A percentile compares a stretch with the other conserved stretches of the same genome.
Conservation (phyloP, 2,888 invertebrate species). For the Lordiphosa andalusiaca region DNA sequence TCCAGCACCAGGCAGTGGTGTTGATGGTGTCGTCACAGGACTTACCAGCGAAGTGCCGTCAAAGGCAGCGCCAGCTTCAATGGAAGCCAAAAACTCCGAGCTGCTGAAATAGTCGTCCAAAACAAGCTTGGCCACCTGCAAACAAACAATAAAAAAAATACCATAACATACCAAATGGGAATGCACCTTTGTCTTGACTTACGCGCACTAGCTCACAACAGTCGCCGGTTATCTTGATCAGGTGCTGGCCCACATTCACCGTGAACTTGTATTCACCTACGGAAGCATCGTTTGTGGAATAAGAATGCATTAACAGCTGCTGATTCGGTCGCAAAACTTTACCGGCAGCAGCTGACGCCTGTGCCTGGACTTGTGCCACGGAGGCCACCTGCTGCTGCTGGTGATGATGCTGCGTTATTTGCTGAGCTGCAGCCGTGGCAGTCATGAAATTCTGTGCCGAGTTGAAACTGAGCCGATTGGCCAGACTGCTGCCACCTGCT, state of each 20-base stretch:
- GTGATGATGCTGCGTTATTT: slow-evolving; percentile 58
- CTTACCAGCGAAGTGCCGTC: slow-evolving; percentile 77
- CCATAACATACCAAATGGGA: background rate
- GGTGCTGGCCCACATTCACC: slow-evolving; percentile 90
- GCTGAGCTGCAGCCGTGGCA: slow-evolving; percentile 73
- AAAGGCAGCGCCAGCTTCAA: slow-evolving; percentile 79
- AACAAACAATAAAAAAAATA: background rate
- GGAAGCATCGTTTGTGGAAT: slow-evolving; percentile 91
- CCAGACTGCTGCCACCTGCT: slow-evolving; percentile 61
- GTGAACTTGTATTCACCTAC: slow-evolving; percentile 94
- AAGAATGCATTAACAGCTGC: slow-evolving; percentile 86
- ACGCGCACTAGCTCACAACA: slow-evolving; percentile 93
- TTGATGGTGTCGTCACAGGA: slow-evolving; percentile 77
- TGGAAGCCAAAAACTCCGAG: slow-evolving; percentile 80
- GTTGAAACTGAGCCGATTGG: slow-evolving; percentile 78
- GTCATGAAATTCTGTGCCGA: slow-evolving; percentile 79
- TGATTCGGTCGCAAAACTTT: slow-evolving; percentile 78
- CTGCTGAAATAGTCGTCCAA: slow-evolving; percentile 90
- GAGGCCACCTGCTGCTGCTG: slow-evolving; percentile 49
- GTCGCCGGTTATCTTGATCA: slow-evolving; percentile 91
- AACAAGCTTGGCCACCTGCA: slow-evolving; percentile 91
- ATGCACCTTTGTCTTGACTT: slow-evolving; percentile 57
- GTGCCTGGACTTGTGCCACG: slow-evolving; percentile 53
- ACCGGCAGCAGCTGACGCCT: slow-evolving; percentile 76
- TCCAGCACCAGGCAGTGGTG: slow-evolving; percentile 74